These are phyloP conservation scores for Calidris pygmaea DNA, from an alignment of 2,113 vertebrate species.

Conservation along the genomic window DNA sequence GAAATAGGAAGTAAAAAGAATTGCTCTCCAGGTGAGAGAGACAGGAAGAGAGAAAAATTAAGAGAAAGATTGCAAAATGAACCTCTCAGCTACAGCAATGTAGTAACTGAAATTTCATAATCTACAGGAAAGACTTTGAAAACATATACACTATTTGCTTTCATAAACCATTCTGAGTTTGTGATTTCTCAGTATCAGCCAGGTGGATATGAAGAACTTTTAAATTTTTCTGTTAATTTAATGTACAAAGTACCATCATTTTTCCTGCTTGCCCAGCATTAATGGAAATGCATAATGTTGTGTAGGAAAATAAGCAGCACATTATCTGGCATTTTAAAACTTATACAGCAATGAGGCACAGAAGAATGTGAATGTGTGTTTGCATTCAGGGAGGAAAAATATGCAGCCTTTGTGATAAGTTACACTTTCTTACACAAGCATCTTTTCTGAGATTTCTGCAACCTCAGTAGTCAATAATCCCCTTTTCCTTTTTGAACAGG, in stretches of 20 bases:
- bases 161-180: neutral
- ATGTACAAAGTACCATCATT: neutral
- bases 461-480: neutral
- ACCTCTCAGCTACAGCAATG: neutral
- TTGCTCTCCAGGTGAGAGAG: neutral
- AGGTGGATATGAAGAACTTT: neutral
- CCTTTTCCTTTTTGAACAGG: neutral
- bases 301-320: conserved; percentile 22
- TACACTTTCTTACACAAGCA: neutral
- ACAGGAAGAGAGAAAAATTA: neutral
- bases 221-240: neutral
- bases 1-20: neutral
- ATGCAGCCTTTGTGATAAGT: conserved; percentile 30
- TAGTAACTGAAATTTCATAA: neutral
- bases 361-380: neutral
- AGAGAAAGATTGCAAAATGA: neutral
- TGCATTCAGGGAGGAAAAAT: conserved; percentile 8
- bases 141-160: neutral
- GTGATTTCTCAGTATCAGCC: neutral
- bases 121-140: neutral
- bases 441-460: neutral
- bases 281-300: conserved; percentile 7
- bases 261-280: neutral
- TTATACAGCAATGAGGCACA: neutral
- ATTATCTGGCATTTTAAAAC: conserved; percentile 23